Base-by-base conservation (phyloP, 2,113 vertebrate genomes). In the Corvus cornix region DNA sequence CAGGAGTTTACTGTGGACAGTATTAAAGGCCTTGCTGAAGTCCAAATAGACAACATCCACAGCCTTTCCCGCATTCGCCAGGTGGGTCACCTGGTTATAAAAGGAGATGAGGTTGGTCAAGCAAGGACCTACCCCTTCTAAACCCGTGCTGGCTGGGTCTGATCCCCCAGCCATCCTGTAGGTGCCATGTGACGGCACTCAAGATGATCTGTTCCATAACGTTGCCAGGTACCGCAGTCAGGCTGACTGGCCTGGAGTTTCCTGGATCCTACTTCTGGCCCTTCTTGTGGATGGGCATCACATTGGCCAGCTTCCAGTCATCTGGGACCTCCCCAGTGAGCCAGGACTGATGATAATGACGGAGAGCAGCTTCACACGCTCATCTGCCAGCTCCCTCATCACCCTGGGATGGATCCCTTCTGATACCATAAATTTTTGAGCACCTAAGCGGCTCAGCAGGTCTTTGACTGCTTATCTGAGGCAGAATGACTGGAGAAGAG, bases 401-500 rank as follows among this genome's bases (percentile, higher is more conserved):
- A 35, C 21, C 56, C 22, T 17, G 3, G n/a, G n/a, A 59, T 59
- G n/a, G 23, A 26, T 26, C 22, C n/a, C 22, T 16, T 35, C n/a
- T 35, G 15, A 22, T 35, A n/a, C 56, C n/a, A 59, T 16, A 26
- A 16, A 35, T 35, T 59, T 35, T 35, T 16, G n/a, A 26, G 22
- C n/a, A 59, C 26, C 22, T 24, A 35, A 35, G 56, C 26, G 56
- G 58, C n/a, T 59, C 15, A 59, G n/a, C 23, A 59, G 58, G 23
- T 59, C 58, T 59, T 23, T 17, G 22, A 35, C n/a, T 35, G 58
- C n/a, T 59, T 26, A 59, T 59, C n/a, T 59, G n/a, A 59, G n/a
- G 89, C 98, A 98, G 6, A 98, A 90, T 11, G 98, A 99, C 93
- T 99, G 99, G 98, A 98, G 98, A 86, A 98, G 99, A 35, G 97